Conservation (phyloP, 1,140 invertebrate genomes). For the Neuroterus valhalla region DNA sequence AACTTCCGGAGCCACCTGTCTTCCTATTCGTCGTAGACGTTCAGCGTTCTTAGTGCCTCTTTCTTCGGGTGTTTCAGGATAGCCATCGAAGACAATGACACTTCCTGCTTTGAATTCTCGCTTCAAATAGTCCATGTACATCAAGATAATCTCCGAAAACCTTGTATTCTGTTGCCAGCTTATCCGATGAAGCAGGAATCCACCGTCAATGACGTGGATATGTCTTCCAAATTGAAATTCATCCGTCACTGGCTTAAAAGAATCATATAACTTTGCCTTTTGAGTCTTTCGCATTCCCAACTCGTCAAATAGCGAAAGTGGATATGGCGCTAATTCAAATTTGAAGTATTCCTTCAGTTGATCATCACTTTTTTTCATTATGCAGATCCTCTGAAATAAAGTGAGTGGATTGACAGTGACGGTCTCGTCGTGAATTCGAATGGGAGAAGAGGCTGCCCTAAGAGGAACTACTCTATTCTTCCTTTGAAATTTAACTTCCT, state of each 20-base stretch:
- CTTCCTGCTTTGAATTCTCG: neutral
- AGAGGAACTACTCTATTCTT: constrained; percentile 43
- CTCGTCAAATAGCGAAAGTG: constrained; percentile 57
- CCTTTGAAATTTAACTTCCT: constrained; percentile 40
- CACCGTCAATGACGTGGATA: neutral
- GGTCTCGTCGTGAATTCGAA: neutral
- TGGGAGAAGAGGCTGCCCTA: constrained; percentile 32
- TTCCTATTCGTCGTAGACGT: neutral
- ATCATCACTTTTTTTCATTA: constrained; percentile 50
- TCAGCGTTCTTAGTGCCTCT: neutral
- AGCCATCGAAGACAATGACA: neutral
- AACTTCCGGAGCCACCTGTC: neutral
- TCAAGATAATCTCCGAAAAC: neutral
- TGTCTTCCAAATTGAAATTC: too few species aligned
- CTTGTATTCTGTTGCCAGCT: neutral
- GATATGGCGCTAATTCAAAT: constrained; percentile 44
- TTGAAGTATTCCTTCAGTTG: constrained; percentile 55
- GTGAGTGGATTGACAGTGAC: neutral
- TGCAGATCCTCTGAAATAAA: constrained; percentile 54
- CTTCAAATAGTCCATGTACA: neutral
- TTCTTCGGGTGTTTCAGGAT: constrained; percentile 36
- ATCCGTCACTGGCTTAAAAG: too few species aligned
- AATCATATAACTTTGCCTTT: constrained; percentile 45
- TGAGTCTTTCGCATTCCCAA: constrained; percentile 56
- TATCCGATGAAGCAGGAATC: neutral